These are phyloP conservation scores for Strongylocentrotus purpuratus DNA, from an alignment of 35 echinoderm and acorn worm genomes.

Conservation along the genomic window DNA sequence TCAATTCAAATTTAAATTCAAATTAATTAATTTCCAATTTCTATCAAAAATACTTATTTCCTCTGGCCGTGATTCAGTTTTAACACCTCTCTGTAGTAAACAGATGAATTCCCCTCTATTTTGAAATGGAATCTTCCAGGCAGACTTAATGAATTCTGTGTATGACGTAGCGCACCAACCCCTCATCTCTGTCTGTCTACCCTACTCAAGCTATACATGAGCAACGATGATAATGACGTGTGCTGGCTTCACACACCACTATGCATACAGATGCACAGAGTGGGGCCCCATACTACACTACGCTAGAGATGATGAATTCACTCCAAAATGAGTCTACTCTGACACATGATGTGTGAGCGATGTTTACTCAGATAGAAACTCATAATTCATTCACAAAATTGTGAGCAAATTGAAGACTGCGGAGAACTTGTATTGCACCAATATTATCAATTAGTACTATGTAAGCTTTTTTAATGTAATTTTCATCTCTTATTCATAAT, in stretches of 20 bases:
- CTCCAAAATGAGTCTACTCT: background rate
- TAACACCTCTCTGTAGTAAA: background rate
- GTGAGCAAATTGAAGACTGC: background rate
- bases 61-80: background rate
- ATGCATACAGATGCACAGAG: background rate
- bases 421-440: background rate
- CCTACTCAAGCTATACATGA: background rate
- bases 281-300: background rate
- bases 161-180: background rate
- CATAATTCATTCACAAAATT: background rate
- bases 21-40: too few relatives aligned
- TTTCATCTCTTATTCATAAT: too few relatives aligned
- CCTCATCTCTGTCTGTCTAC: background rate
- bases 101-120: background rate
- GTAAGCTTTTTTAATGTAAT: too few relatives aligned
- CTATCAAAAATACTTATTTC: too few relatives aligned
- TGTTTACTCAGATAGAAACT: background rate
- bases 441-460: background rate
- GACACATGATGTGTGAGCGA: background rate
- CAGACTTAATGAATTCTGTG: constrained; percentile 23
- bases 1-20: too few relatives aligned
- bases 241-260: background rate
- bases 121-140: background rate
- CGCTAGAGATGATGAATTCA: background rate
- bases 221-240: background rate